Base-by-base conservation (phyloP, 2,888 invertebrate species). In the Phoronis australis region DNA sequence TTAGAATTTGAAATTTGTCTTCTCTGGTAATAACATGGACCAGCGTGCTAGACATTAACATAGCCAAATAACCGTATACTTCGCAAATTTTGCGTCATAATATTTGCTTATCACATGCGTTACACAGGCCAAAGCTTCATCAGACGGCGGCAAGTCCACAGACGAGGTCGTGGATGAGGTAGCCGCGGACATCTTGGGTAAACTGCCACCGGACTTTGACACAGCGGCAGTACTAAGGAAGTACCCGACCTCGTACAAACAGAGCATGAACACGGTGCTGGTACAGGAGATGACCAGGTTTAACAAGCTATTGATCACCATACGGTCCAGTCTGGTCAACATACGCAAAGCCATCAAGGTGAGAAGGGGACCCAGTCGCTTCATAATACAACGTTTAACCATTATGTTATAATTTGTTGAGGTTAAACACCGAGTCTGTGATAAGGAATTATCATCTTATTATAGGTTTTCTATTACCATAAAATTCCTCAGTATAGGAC, bases 111-210 rank as follows among this genome's bases (percentile, higher is more conserved):
- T 38, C 4, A 31, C 23, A 23, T 37, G 18, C 21, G 31, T 38
- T 45, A 35, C 38, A 18, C 54, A 76, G 74, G 73, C 73, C 3
- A 69, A 64, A 63, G 70, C 71, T 25, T 61, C 71, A 1, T 61
- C 68, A n/a, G 66, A 62, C 15, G 71, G 72, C 31, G 84, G 82
- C 3, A 83, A 82, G 54, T 85, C 88, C 0, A 84, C 88, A 0
- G 92, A 94, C 64, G 84, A 90, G 61, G 81, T 88, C 39, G 87
- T 91, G 0, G 84, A 83, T 72, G 85, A 84, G 45, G 87, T 92
- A 1, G 85, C 91, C 0, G 81, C 83, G 31, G 91, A 91, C 65
- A 86, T 93, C 54, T 76, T 92, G 9, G 76, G 80, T 4, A 87
- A 73, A 59, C 63, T 72, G 50, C 78, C 75, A 21, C 50, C 56